These are phyloP conservation scores for Microchrysa polita DNA, from an alignment of 2,888 invertebrate genomes.

Conservation along the genomic window DNA sequence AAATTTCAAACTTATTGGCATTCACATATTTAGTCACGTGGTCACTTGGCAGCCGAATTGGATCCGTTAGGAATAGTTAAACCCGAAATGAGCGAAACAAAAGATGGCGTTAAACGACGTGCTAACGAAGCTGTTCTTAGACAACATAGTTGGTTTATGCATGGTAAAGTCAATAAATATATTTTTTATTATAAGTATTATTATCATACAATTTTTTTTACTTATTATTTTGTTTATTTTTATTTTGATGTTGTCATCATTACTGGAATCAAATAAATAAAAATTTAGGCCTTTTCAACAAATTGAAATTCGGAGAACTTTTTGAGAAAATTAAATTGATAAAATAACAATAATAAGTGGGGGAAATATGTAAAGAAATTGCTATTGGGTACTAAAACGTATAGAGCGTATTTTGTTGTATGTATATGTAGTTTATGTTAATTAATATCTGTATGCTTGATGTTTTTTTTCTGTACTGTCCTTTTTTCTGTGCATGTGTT, in stretches of 20 bases:
- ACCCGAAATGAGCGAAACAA: conserved; percentile 61
- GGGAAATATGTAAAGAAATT: not conserved
- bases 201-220: not conserved
- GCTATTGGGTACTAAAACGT: not conserved
- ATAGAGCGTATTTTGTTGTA: not conserved
- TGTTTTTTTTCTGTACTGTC: not conserved
- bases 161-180: conserved; percentile 58
- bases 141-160: conserved; percentile 64
- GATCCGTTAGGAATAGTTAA: conserved; percentile 79
- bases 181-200: conserved; percentile 15
- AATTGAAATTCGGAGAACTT: conserved; percentile 50
- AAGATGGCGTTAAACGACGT: conserved; percentile 64
- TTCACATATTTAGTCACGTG: conserved; percentile 72
- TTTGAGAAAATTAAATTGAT: not conserved
- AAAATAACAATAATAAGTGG: not conserved
- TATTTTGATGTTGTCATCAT: not conserved
- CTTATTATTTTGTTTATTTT: not conserved
- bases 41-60: conserved; percentile 82
- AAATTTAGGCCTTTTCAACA: conserved; percentile 1
- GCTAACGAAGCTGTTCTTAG: conserved; percentile 65
- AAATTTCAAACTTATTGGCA: conserved; percentile 32
- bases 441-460: conserved; percentile 12
- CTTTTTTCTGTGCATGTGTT: conserved; percentile 27
- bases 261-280: conserved; percentile 25
- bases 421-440: conserved; percentile 12